phyloP scores from a whole-genome alignment of 1,140 invertebrate genomes.

The Leptopilina boulardi region DNA sequence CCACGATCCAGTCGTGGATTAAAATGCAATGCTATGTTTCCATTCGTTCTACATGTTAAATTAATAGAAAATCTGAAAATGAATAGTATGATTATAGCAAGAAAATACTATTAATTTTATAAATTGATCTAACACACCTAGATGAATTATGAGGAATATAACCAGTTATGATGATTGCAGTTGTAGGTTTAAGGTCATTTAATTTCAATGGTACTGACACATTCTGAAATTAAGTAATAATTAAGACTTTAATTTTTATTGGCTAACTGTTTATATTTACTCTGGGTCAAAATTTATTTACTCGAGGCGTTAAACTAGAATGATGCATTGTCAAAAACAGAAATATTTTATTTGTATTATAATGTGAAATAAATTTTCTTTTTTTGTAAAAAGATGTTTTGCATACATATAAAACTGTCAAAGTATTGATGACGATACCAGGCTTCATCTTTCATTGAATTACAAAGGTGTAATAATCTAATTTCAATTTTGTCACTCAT shows the following conservation, averaged over 20 bases:
- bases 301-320: no score
- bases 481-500: neutral
- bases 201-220: slow-evolving; percentile 52
- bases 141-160: slow-evolving; percentile 66
- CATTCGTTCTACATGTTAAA: slow-evolving; percentile 75
- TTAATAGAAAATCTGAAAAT: slow-evolving; percentile 84
- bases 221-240: slow-evolving; percentile 58
- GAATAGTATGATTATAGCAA: no score
- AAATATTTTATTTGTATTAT: no score
- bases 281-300: slow-evolving; percentile 31
- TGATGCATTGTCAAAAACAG: no score
- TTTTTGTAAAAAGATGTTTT: no score
- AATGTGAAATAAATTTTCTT: no score
- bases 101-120: neutral
- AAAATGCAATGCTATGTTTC: slow-evolving; percentile 87
- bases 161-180: slow-evolving; percentile 68
- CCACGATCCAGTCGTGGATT: slow-evolving; percentile 85
- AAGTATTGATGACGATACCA: neutral
- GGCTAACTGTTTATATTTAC: slow-evolving; percentile 52
- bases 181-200: slow-evolving; percentile 63
- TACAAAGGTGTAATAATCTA: neutral
- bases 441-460: neutral
- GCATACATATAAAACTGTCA: neutral
- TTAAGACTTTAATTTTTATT: neutral
- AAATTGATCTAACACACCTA: slow-evolving; percentile 55